Evolutionary conservation across 2,888 invertebrate species (phyloP).

Genomic region (Eristalis tenax): DNA sequence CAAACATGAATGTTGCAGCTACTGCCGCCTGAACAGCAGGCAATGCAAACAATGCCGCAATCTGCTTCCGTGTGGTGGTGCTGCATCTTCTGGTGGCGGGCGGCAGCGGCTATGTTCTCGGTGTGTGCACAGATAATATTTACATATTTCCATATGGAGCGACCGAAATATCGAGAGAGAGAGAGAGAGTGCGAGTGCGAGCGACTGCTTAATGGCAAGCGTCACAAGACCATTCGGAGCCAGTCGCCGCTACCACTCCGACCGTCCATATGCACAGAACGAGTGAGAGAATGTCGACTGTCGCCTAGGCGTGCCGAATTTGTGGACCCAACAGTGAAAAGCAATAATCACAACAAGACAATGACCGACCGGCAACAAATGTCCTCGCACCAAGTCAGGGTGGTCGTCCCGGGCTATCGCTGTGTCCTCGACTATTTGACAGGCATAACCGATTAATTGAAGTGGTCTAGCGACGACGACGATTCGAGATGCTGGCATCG

Average conservation of each 20-base stretch:
- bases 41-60: slow-evolving; percentile 57
- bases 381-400: slow-evolving; percentile 4
- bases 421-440: background rate
- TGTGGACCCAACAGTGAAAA: slow-evolving; percentile 25
- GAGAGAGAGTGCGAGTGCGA: background rate
- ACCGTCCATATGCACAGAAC: background rate
- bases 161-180: background rate
- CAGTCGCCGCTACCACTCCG: slow-evolving; percentile 8
- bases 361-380: slow-evolving; percentile 3
- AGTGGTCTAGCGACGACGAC: background rate
- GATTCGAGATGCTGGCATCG: background rate
- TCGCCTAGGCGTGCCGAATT: slow-evolving; percentile 40
- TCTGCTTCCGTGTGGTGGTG: slow-evolving; percentile 63
- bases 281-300: background rate
- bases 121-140: slow-evolving; percentile 48
- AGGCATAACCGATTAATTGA: slow-evolving; percentile 26
- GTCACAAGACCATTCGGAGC: slow-evolving; percentile 58
- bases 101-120: background rate
- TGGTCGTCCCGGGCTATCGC: too few relatives aligned
- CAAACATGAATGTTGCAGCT: slow-evolving; percentile 15
- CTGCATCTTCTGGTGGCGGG: slow-evolving; percentile 40
- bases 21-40: slow-evolving; percentile 37
- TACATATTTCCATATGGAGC: slow-evolving; percentile 64
- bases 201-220: slow-evolving; percentile 13
- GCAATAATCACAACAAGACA: slow-evolving; percentile 15